Percentiles rank a stretch among this genome's conserved stretches.
Conservation (phyloP, 2,888 invertebrate genomes). For the Microdon myrmicae region DNA sequence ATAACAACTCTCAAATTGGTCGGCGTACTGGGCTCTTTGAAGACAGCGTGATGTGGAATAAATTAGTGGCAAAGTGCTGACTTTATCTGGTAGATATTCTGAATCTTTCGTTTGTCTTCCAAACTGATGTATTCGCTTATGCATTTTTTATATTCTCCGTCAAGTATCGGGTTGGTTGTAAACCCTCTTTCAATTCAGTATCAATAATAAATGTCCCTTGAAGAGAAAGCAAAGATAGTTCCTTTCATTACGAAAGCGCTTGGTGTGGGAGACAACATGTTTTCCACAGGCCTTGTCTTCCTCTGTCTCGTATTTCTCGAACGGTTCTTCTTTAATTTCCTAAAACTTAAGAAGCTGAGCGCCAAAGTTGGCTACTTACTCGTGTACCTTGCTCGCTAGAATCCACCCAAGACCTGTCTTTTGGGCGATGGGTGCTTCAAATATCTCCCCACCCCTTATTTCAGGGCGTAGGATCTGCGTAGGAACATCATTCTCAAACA, state of each 20-base stretch:
- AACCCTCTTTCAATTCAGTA: not conserved
- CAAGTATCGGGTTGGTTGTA: not conserved
- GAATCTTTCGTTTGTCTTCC: not conserved
- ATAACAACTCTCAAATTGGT: not conserved
- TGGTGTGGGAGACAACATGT: not conserved
- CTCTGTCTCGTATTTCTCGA: not conserved
- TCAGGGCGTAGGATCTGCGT: not conserved
- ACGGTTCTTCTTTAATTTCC: slow-evolving; percentile 6
- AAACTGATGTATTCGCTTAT: slow-evolving; percentile 1
- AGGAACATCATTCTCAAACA: not conserved
- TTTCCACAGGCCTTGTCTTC: not conserved
- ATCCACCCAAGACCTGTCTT: slow-evolving; percentile 9
- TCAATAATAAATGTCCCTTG: not conserved
- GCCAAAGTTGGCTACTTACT: too few species aligned
- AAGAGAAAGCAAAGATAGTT: not conserved
- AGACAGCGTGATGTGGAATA: slow-evolving; percentile 7
- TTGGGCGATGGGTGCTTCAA: slow-evolving; percentile 7
- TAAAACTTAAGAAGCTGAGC: not conserved
- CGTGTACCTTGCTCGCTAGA: too few species aligned
- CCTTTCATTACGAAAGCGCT: not conserved
- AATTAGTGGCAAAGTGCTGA: not conserved
- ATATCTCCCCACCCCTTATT: too few species aligned
- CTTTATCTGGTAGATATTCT: not conserved
- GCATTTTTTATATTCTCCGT: not conserved
- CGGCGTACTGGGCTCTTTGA: slow-evolving; percentile 8